Percentiles rank a stretch among this genome's conserved stretches.
phyloP scores from a whole-genome alignment of 2,888 invertebrate genomes.

The Vannuccia rotundouncinata region DNA sequence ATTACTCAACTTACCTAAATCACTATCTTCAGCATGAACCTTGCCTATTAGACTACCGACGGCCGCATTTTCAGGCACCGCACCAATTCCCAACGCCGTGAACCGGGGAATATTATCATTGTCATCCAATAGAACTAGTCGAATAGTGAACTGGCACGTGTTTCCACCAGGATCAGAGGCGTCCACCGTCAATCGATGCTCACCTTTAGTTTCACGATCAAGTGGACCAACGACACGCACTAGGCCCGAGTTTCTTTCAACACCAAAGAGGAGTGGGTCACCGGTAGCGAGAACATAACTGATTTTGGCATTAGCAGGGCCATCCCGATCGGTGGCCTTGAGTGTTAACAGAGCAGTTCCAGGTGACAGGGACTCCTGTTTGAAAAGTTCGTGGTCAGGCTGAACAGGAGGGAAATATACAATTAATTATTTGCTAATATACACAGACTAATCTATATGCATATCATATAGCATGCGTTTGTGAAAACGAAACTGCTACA shows the following conservation, averaged over 20 bases:
- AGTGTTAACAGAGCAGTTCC: background rate
- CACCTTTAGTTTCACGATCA: background rate
- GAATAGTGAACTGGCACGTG: background rate
- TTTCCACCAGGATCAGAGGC: background rate
- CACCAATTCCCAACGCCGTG: background rate
- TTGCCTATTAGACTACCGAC: slow-evolving; percentile 30
- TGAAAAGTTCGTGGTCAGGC: background rate
- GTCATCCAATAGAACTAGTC: slow-evolving; percentile 16
- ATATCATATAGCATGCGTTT: too few species aligned
- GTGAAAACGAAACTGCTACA: too few species aligned
- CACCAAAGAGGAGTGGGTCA: slow-evolving; percentile 25
- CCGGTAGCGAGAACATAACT: background rate
- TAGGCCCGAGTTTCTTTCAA: background rate
- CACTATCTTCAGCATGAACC: slow-evolving; percentile 29
- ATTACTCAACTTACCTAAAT: slow-evolving; percentile 9
- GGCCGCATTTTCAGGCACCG: slow-evolving; percentile 33
- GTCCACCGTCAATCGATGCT: background rate
- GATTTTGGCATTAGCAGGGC: background rate
- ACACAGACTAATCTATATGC: too few species aligned
- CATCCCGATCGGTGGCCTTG: slow-evolving; percentile 10
- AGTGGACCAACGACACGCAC: background rate
- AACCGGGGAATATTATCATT: slow-evolving; percentile 32
- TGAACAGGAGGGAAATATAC: too few species aligned
- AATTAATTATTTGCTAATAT: too few species aligned
- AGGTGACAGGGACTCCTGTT: background rate